Percentiles rank a stretch among this genome's conserved stretches.
Evolutionary conservation across 2,797 vertebrate genomes (phyloP).

Genomic region (Pelodytes ibericus): DNA sequence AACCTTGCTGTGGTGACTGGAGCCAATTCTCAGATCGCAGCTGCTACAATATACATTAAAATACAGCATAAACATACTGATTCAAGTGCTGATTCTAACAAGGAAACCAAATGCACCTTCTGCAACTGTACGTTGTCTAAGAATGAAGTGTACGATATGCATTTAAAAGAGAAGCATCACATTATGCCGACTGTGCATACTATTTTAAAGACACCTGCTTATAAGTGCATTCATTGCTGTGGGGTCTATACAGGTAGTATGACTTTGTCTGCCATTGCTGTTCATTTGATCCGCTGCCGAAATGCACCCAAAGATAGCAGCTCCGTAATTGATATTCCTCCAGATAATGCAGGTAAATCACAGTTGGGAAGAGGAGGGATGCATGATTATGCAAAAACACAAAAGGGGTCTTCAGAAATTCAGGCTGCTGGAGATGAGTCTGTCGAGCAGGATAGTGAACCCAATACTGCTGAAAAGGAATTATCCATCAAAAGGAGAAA

Average conservation of each 20-base stretch:
- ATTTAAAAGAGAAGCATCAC: conserved; percentile 91
- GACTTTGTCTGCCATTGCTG: conserved; percentile 88
- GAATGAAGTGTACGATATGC: conserved; percentile 80
- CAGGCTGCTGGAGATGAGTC: conserved; percentile 60
- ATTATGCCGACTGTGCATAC: conserved; percentile 94
- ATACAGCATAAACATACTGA: conserved; percentile 77
- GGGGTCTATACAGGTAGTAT: conserved; percentile 96
- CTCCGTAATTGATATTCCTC: conserved; percentile 63
- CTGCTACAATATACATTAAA: conserved; percentile 85
- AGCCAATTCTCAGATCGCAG: conserved; percentile 67
- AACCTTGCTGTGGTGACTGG: conserved; percentile 88
- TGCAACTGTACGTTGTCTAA: conserved; percentile 83
- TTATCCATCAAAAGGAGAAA: conserved; percentile 72
- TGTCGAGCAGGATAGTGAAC: conserved; percentile 45
- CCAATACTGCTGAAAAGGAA: conserved; percentile 60
- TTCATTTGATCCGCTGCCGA: conserved; percentile 90
- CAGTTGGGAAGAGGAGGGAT: conserved; percentile 63
- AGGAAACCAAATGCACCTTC: conserved; percentile 83
- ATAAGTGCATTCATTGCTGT: conserved; percentile 96
- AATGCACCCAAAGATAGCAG: conserved; percentile 84
- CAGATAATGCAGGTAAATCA: conserved; percentile 63
- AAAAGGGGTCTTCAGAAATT: conserved; percentile 53
- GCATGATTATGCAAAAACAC: conserved; percentile 68
- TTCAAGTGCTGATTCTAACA: conserved; percentile 55
- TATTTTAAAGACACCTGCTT: conserved; percentile 90